Conservation (phyloP, 2,113 vertebrate genomes). For the Sterna hirundo region DNA sequence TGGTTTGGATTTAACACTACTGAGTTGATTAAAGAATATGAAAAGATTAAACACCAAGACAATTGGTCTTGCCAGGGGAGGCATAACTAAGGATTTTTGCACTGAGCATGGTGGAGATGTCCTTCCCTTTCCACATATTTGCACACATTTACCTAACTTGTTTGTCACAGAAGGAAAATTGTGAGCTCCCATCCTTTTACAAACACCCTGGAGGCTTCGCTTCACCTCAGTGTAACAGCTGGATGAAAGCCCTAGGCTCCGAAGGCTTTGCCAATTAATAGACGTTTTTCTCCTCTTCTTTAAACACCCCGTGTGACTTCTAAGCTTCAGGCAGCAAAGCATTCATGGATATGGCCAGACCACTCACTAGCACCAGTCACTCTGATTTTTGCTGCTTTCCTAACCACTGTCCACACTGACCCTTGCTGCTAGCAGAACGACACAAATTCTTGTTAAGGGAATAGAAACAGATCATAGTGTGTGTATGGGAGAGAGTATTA, state of each 20-base stretch:
- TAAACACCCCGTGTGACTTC: background rate
- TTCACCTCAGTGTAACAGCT: background rate
- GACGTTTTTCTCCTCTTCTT: conserved; percentile 12
- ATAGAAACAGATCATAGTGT: background rate
- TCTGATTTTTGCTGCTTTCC: conserved; percentile 16
- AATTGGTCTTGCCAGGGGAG: background rate
- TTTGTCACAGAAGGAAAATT: background rate
- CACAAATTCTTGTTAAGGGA: background rate
- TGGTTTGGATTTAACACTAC: background rate
- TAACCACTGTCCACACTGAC: background rate
- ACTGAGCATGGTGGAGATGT: background rate
- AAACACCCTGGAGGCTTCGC: background rate
- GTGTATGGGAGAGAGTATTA: background rate
- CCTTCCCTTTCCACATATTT: background rate
- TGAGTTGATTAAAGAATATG: background rate
- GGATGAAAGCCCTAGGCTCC: background rate
- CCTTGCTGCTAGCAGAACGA: background rate
- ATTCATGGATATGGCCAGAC: background rate
- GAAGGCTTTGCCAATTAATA: conserved; percentile 4
- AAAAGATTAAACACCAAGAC: background rate
- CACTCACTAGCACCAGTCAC: background rate
- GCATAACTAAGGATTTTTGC: background rate
- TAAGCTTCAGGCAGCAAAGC: conserved; percentile 23
- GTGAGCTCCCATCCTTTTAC: background rate
- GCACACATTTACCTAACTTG: background rate